Conservation (phyloP, 35 echinoderm and acorn worm genomes). For the Chiridota heheva region DNA sequence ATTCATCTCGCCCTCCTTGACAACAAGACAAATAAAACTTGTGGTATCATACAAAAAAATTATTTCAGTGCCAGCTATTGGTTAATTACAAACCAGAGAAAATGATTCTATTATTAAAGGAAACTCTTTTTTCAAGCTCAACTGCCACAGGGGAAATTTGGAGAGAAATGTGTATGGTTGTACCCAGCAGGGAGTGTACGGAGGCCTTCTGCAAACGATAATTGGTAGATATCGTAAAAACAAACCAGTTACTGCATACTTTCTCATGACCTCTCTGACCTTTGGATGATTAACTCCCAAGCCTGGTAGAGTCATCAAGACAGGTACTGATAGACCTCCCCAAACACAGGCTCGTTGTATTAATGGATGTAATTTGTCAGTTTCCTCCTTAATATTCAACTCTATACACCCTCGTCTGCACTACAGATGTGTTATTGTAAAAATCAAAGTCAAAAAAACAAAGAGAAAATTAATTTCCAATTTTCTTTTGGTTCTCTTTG, state of each 20-base stretch:
- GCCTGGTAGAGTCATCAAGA: conserved; percentile 52
- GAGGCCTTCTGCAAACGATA: conserved; percentile 26
- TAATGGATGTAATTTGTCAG: conserved; percentile 60
- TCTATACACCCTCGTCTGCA: too few relatives aligned
- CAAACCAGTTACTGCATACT: conserved; percentile 46
- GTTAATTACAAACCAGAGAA: conserved; percentile 57
- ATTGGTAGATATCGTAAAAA: conserved; percentile 58
- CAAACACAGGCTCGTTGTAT: conserved; percentile 23
- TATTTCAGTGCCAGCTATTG: conserved; percentile 23
- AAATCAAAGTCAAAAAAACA: too few relatives aligned
- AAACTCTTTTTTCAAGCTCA: background rate
- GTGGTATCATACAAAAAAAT: too few relatives aligned
- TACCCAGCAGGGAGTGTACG: conserved; percentile 42
- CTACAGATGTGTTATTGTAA: too few relatives aligned
- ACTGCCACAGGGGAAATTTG: conserved; percentile 27
- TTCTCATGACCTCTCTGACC: conserved; percentile 53
- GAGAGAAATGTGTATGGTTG: conserved; percentile 44
- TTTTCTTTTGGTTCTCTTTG: too few relatives aligned
- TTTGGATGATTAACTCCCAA: conserved; percentile 51
- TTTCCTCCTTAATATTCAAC: conserved; percentile 22
- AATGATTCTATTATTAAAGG: conserved; percentile 47
- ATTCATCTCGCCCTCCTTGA: too few relatives aligned
- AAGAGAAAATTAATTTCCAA: too few relatives aligned
- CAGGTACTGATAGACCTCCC: conserved; percentile 42
- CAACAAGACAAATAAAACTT: too few relatives aligned